Evolutionary conservation across 2,113 vertebrate species (phyloP).

Genomic region (Vireo altiloquus): DNA sequence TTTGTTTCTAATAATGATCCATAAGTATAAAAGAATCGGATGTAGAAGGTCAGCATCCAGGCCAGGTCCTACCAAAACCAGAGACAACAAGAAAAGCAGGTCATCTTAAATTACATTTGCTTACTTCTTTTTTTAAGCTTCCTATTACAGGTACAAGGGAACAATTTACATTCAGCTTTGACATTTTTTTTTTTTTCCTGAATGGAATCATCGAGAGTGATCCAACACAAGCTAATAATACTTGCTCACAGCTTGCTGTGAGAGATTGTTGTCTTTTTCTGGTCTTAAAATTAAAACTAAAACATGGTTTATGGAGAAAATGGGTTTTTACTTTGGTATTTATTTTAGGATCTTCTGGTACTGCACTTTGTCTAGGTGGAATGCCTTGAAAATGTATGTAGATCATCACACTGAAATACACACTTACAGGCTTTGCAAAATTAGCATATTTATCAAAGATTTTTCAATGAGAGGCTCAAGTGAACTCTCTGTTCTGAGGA

Average conservation of each 20-base stretch:
- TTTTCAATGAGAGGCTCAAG: too few species aligned
- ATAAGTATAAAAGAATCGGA: conserved; percentile 35
- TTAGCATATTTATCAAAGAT: too few species aligned
- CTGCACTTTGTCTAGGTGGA: too few species aligned
- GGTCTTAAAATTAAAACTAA: too few species aligned
- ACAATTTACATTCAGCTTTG: not conserved
- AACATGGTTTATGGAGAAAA: too few species aligned
- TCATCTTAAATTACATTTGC: not conserved
- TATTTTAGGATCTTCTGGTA: too few species aligned
- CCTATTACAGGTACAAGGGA: not conserved
- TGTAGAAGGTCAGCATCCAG: conserved; percentile 51
- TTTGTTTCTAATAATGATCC: conserved; percentile 29
- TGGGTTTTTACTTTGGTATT: too few species aligned
- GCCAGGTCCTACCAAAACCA: conserved; percentile 29
- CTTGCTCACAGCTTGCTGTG: not conserved
- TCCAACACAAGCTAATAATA: not conserved
- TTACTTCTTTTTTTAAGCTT: not conserved
- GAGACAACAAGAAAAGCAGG: not conserved
- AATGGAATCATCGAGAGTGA: not conserved
- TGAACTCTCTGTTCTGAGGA: too few species aligned
- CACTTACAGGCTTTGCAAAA: too few species aligned
- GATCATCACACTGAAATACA: too few species aligned
- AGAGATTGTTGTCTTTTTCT: not conserved
- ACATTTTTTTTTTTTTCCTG: not conserved
- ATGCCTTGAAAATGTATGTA: too few species aligned